phyloP scores from a whole-genome alignment of 1,140 invertebrate genomes.

The Galendromus occidentalis region DNA sequence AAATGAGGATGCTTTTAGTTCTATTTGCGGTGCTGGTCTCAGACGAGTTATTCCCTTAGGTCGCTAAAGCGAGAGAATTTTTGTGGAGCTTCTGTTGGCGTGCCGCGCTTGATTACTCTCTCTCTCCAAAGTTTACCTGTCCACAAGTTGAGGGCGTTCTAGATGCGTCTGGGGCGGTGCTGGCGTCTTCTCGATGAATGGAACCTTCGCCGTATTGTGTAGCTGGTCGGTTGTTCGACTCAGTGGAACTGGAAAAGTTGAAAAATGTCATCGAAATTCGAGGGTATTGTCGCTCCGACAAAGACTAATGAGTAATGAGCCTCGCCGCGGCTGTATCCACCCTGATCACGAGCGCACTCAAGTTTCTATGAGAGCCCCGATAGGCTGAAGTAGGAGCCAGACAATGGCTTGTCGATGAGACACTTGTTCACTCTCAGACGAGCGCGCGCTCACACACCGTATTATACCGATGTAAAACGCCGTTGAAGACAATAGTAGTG shows the following conservation, averaged over 20 bases:
- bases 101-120: neutral
- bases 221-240: neutral
- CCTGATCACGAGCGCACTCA: too few relatives aligned
- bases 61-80: neutral
- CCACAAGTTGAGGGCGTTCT: neutral
- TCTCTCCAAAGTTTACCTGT: neutral
- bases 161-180: neutral
- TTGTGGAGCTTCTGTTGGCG: neutral
- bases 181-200: neutral
- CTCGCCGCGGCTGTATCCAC: too few relatives aligned
- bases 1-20: too few relatives aligned
- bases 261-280: too few relatives aligned
- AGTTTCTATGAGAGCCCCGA: too few relatives aligned
- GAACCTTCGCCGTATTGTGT: neutral
- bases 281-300: too few relatives aligned
- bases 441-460: too few relatives aligned
- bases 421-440: too few relatives aligned
- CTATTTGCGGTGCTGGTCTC: too few relatives aligned
- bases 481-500: neutral
- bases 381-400: too few relatives aligned
- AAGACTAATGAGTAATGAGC: too few relatives aligned
- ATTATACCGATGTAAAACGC: conserved; percentile 3
- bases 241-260: neutral
- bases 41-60: neutral
- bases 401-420: too few relatives aligned